Percentiles rank a stretch among this genome's conserved stretches.
These are phyloP conservation scores for Ibycter americanus DNA, from an alignment of 2,797 vertebrate species.

Conservation along the genomic window DNA sequence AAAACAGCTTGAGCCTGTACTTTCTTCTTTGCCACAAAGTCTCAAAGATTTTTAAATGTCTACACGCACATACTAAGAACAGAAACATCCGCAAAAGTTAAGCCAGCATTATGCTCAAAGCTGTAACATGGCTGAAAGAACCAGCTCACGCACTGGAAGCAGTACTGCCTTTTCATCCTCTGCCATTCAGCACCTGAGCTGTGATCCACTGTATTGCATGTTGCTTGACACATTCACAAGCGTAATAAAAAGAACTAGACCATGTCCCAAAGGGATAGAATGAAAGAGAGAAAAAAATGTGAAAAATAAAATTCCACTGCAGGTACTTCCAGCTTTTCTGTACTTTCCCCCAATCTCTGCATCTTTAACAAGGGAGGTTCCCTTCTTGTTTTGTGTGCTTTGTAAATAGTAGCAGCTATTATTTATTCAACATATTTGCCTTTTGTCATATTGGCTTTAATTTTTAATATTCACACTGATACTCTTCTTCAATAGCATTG, in stretches of 20 bases:
- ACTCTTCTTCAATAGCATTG: conserved; percentile 17
- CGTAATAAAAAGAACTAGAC: conserved; percentile 46
- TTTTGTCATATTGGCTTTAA: conserved; percentile 56
- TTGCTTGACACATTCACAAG: background rate
- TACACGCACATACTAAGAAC: background rate
- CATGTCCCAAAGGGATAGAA: conserved; percentile 4
- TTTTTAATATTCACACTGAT: conserved; percentile 66
- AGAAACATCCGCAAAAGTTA: background rate
- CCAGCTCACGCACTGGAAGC: background rate
- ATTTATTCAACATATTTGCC: conserved; percentile 68
- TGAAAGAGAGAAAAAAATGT: background rate
- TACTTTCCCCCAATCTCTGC: background rate
- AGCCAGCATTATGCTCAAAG: background rate
- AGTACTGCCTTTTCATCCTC: background rate
- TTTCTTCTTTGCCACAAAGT: background rate
- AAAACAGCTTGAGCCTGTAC: background rate
- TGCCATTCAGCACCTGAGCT: background rate
- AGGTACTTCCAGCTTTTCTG: background rate
- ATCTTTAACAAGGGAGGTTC: background rate
- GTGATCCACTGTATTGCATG: background rate
- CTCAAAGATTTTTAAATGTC: background rate
- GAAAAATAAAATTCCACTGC: background rate
- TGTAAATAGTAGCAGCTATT: conserved; percentile 48
- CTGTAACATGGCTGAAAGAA: background rate
- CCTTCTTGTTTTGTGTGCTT: conserved; percentile 36